Base-by-base conservation (phyloP, 2,113 vertebrate genomes). In the Solea solea region DNA sequence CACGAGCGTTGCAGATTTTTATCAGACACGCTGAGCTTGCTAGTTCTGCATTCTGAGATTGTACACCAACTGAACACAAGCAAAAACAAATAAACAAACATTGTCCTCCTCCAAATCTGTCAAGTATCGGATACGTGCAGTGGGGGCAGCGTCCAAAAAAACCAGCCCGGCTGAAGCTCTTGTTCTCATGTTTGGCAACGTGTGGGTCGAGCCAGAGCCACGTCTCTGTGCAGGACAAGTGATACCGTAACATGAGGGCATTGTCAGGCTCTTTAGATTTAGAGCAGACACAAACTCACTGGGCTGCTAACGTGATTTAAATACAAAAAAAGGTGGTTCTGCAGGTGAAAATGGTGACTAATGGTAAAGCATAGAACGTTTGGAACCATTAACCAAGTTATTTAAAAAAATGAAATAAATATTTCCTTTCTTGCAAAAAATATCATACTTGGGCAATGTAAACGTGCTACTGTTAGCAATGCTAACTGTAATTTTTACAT, bases 11-110 rank as follows among this genome's bases (percentile, higher is more conserved):
- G 82, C 87, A 89, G 90, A 92, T 91, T 82, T 41, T 14, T 87
- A 91, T 92, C 90, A 61, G 45, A 64, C 15, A 9, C 77, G 87
- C 82, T 79, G 76, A 91, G 84, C 82, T 88, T 6, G 60, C 66
- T 64, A 57, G 59, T 78, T 85, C 64, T 34, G 45, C 82, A 64
- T 74, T 74, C 61, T 27, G 48, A 58, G 78, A 88, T 84, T 46
- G 63, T 25, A 70, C 57, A 15, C 63, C 15, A 74, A 86, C 72
- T 16, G 57, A 62, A 55, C 54, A 45, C 25, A 5, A 51, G 16
- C 4, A 3, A 49, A 49, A 70, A 44, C 48, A 48, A 48, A 55
- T 42, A 28, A 52, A 44, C 55, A 65, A 3, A 8, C 8, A 5
- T 1, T 40, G 52, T 57, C 45, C 44, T 45, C 16, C 53, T 27